These are phyloP conservation scores for Linnaemya vulpina DNA, from an alignment of 2,888 invertebrate species.

Conservation along the genomic window DNA sequence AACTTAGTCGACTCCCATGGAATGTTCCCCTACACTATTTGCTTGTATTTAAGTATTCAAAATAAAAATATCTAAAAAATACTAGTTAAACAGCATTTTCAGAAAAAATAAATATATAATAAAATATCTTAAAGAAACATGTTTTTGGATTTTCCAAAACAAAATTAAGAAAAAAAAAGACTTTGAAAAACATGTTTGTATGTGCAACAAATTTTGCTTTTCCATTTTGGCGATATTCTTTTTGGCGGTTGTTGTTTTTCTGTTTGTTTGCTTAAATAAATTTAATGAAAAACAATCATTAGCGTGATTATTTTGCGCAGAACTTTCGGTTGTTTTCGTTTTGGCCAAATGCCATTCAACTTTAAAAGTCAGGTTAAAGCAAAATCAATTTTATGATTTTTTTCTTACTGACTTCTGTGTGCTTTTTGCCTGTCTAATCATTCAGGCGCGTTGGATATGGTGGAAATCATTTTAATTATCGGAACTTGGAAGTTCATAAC, in stretches of 20 bases:
- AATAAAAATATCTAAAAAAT: constrained; percentile 39
- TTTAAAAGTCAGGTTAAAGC: constrained; percentile 50
- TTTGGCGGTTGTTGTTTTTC: constrained; percentile 50
- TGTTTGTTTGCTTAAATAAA: constrained; percentile 34
- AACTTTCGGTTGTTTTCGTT: neutral
- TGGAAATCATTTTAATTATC: constrained; percentile 20
- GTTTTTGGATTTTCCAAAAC: constrained; percentile 58
- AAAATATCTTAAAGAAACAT: constrained; percentile 46
- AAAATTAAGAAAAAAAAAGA: too few species aligned
- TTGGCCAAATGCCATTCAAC: constrained; percentile 53
- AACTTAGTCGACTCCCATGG: neutral
- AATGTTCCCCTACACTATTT: constrained; percentile 24
- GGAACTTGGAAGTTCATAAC: constrained; percentile 32
- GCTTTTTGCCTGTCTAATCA: neutral
- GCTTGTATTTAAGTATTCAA: constrained; percentile 45
- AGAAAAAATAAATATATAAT: constrained; percentile 30
- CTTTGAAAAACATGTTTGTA: constrained; percentile 51
- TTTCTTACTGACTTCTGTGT: constrained; percentile 12
- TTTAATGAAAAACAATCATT: constrained; percentile 18
- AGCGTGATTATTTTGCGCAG: neutral
- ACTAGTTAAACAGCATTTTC: constrained; percentile 67
- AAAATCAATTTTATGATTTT: constrained; percentile 47
- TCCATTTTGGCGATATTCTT: constrained; percentile 53
- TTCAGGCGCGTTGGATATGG: constrained; percentile 8
- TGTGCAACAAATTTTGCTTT: constrained; percentile 34